Conservation (phyloP, 2,888 invertebrate species). For the Drosophila diplacantha region DNA sequence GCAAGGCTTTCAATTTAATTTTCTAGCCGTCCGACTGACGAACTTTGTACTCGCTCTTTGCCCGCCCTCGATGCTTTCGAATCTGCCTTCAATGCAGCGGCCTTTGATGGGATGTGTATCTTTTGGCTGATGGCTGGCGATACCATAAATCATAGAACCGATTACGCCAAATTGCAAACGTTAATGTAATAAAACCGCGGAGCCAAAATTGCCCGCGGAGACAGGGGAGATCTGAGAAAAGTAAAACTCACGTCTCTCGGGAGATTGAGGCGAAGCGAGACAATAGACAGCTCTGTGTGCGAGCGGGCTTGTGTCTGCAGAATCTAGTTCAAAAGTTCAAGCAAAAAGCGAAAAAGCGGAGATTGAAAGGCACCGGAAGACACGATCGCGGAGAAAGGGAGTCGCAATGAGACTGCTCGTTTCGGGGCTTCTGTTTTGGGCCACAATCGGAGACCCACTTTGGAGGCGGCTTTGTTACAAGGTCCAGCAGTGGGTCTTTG, state of each 20-base stretch:
- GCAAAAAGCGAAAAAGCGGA: slow-evolving; percentile 47
- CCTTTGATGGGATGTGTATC: slow-evolving; percentile 32
- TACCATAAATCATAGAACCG: slow-evolving; percentile 45
- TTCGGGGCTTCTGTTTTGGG: slow-evolving; percentile 33
- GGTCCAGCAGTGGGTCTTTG: slow-evolving; percentile 22
- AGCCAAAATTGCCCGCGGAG: slow-evolving; percentile 28
- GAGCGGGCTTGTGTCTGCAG: slow-evolving; percentile 28
- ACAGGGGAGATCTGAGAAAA: slow-evolving; percentile 58
- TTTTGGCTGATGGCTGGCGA: slow-evolving; percentile 36
- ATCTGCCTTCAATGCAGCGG: slow-evolving; percentile 57
- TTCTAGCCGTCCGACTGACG: slow-evolving; percentile 50
- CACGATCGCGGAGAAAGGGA: slow-evolving; percentile 60
- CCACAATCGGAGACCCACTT: slow-evolving; percentile 24
- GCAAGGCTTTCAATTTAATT: slow-evolving; percentile 72
- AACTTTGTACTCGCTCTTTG: slow-evolving; percentile 35
- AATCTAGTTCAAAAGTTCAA: slow-evolving; percentile 75
- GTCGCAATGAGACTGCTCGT: slow-evolving; percentile 17
- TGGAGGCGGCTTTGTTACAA: slow-evolving; percentile 6
- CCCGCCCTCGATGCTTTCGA: slow-evolving; percentile 14
- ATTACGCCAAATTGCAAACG: slow-evolving; percentile 46
- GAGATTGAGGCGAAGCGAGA: slow-evolving; percentile 29
- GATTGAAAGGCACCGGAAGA: slow-evolving; percentile 32
- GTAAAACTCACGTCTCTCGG: slow-evolving; percentile 60
- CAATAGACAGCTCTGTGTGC: slow-evolving; percentile 40
- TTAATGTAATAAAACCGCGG: slow-evolving; percentile 45